Evolutionary conservation across 1,140 invertebrate species (phyloP), one percentile per base, ranked within the genome.

Genomic region (Maniola jurtina): DNA sequence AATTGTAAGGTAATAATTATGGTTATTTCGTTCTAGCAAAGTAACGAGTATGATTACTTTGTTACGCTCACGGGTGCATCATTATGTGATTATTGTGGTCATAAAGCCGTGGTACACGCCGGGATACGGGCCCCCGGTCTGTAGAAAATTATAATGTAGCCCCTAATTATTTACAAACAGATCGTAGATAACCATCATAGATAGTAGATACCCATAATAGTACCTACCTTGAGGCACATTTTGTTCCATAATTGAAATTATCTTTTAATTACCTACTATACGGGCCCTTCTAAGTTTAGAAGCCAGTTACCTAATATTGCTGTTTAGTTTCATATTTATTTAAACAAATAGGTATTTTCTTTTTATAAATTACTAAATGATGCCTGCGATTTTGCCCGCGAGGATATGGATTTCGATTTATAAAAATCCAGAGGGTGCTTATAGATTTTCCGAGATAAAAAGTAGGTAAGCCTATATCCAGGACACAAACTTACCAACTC

Each of bases 51-150:
- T 36, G 13, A 56, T 57, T 45, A 61, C 35, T 61, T 38, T 8
- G 40, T 61, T 57, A 66, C 33, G 50, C 38, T 56, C 1, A 14
- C 47, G 11, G 52, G 50, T 61, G 33, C 35, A 52, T 56, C 57
- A 71, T 71, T 71, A 63, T 55, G 16, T 66, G 52, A 62, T 66
- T 70, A 63, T 36, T 35, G 38, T 66, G 60, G 50, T 63, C 25
- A 70, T 66, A 58, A 55, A 5, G n/a, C 14, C 34, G 34, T 38
- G 55, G 25, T 40, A 62, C 50, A 59, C 52, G 35, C 34, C 35
- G 56, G 48, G 25, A 25, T 11, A 1, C 5, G 10, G 42, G 40
- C 15, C 61, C 42, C 48, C 10, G 25, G 8, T 35, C 6, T 36
- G 14, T 33, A 48, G 52, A 16, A 67, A 64, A 61, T 68, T 67